phyloP scores from a whole-genome alignment of 2,888 invertebrate species.

The Strigamia transsilvanica region DNA sequence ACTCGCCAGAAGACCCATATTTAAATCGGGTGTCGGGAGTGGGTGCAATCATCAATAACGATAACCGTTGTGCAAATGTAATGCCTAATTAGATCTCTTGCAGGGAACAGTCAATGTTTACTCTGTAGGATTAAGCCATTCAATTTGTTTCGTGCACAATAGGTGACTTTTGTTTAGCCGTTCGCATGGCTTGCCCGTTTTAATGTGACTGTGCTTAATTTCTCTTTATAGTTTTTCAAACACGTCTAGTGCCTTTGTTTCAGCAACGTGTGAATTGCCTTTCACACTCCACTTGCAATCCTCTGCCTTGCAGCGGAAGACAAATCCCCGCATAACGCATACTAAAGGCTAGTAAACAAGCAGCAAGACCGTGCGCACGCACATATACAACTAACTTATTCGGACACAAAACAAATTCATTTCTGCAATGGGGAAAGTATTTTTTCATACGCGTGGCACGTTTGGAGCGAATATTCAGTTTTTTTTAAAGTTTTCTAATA shows the following conservation, averaged over 20 bases:
- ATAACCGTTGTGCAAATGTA: constrained; percentile 21
- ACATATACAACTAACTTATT: neutral
- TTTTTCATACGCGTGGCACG: too few species aligned
- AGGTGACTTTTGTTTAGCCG: constrained; percentile 25
- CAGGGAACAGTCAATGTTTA: neutral
- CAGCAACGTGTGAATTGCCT: constrained; percentile 27
- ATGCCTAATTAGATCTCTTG: constrained; percentile 26
- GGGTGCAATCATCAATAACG: constrained; percentile 33
- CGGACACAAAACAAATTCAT: neutral
- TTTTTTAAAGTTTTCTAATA: too few species aligned
- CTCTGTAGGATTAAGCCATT: constrained; percentile 26
- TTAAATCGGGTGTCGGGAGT: constrained; percentile 22
- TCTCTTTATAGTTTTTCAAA: neutral
- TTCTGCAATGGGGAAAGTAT: too few species aligned
- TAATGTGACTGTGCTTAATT: constrained; percentile 1
- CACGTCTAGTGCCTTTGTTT: constrained; percentile 5
- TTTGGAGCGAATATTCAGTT: too few species aligned
- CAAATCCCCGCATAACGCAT: neutral
- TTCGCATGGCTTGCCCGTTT: neutral
- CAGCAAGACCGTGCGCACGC: neutral
- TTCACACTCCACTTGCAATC: constrained; percentile 32
- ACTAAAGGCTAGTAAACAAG: constrained; percentile 26
- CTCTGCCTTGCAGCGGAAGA: constrained; percentile 4
- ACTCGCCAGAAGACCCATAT: neutral
- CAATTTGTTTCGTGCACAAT: constrained; percentile 37